Evolutionary conservation across 1,140 invertebrate species (phyloP), one percentile per base, ranked within the genome.

Genomic region (Diabrotica virgifera): DNA sequence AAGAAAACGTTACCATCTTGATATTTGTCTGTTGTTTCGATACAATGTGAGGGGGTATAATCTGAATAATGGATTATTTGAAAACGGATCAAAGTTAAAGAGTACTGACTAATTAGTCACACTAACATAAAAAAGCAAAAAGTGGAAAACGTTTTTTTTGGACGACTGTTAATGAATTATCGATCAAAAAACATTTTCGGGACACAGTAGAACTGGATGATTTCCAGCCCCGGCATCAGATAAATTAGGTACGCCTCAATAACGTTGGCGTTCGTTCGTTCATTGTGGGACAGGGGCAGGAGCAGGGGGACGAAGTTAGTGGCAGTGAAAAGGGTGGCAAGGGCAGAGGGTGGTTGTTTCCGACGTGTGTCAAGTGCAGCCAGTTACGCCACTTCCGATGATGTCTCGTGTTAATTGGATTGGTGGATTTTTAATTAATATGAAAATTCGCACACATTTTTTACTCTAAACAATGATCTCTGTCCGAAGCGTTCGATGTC

Each of bases 341-440:
- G 70, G 66, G 72, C 62, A 65, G 68, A 46, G 40, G 40, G 40
- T 46, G 40, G 40, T 46, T 76, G 76, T 68, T 70, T 71, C 63
- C 69, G 76, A 77, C 76, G 76, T 77, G 72, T 75, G 76, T 77
- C 76, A 77, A 74, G 74, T 75, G 73, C 76, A 77, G 76, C 65
- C 74, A 75, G 64, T 61, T 71, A 70, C 70, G 70, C 70, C 74
- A 70, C 67, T 73, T 70, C 74, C 71, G 73, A 74, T 73, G 73
- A 74, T 73, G 73, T 74, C 74, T 75, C 67, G 66, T 75, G 70
- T 73, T 77, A 77, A 77, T 77, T 77, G 76, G 76, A 77, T 77
- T 71, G 71, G 74, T 71, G 71, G 74, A 74, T 76, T 77, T 77
- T 77, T 77, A 77, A 77, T 77, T 77, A 77, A 77, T 76, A 74